Evolutionary conservation across 2,113 vertebrate genomes (phyloP).

Genomic region (Cricetomys ansorgei): DNA sequence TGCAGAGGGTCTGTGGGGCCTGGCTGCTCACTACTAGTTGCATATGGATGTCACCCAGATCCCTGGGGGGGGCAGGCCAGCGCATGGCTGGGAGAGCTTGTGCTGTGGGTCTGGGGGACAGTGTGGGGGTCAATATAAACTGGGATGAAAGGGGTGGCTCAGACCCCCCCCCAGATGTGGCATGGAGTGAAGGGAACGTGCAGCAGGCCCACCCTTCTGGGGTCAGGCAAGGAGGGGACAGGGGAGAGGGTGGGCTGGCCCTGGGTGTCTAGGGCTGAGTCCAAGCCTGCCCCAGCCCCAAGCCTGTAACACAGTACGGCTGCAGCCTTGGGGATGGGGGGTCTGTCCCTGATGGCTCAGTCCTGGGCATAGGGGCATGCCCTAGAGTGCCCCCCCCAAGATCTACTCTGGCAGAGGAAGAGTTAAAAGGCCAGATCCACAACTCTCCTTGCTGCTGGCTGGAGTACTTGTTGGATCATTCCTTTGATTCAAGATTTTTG

Average conservation of each 20-base stretch:
- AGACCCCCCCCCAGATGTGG: constrained; percentile 59
- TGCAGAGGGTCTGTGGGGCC: constrained; percentile 76
- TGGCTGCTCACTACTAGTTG: constrained; percentile 36
- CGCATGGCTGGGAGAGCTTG: constrained; percentile 62
- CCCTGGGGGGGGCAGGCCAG: constrained; percentile 60
- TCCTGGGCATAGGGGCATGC: constrained; percentile 27
- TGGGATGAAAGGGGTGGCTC: constrained; percentile 76
- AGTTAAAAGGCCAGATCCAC: constrained; percentile 56
- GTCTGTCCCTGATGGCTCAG: constrained; percentile 77
- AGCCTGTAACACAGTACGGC: constrained; percentile 14
- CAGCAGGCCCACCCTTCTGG: constrained; percentile 37
- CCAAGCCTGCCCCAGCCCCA: constrained; percentile 62
- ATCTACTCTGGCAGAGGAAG: constrained; percentile 3
- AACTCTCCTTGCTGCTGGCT: neutral
- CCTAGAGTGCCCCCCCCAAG: neutral
- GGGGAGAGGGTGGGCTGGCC: neutral
- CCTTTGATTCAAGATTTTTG: neutral
- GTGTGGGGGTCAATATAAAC: constrained; percentile 8
- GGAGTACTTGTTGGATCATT: neutral
- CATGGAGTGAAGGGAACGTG: neutral
- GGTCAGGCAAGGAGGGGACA: neutral
- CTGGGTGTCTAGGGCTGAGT: constrained; percentile 62
- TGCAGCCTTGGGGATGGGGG: constrained; percentile 41
- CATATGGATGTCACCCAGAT: constrained; percentile 70
- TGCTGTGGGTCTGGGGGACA: constrained; percentile 55